Evolutionary conservation across 2,797 vertebrate species (phyloP).

Genomic region (Gastrophryne carolinensis): DNA sequence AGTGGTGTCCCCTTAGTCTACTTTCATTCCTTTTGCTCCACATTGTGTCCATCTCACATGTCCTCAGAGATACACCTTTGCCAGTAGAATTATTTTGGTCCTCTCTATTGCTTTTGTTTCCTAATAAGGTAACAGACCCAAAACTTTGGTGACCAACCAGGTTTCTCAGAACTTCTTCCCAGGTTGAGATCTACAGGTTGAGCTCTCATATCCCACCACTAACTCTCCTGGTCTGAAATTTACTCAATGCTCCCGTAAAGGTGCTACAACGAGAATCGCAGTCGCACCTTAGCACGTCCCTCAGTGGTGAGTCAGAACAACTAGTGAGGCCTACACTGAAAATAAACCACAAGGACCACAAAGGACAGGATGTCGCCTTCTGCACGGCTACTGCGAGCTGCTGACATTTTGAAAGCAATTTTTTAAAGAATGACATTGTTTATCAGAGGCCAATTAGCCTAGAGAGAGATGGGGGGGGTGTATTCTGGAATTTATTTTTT

Average conservation of each 20-base stretch:
- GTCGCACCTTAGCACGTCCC: background rate
- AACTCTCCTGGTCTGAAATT: background rate
- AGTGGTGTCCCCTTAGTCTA: background rate
- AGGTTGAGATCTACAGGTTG: background rate
- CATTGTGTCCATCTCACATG: background rate
- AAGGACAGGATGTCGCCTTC: background rate
- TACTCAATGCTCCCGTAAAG: background rate
- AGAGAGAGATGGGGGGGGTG: too few relatives aligned
- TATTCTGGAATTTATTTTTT: too few relatives aligned
- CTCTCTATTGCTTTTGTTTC: background rate
- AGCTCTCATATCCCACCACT: background rate
- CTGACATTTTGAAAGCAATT: background rate
- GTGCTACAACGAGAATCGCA: background rate
- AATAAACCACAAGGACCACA: constrained; percentile 4
- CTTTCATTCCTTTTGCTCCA: too few relatives aligned
- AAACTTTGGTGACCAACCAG: background rate
- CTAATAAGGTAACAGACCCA: background rate
- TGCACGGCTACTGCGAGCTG: background rate
- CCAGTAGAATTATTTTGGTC: background rate
- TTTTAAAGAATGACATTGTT: too few relatives aligned
- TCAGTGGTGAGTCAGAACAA: background rate
- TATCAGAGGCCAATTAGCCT: too few relatives aligned
- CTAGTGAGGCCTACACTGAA: background rate
- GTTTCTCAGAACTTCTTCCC: background rate
- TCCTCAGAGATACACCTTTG: background rate